Evolutionary conservation across 92 coral and sea anemone species (phyloP).

Genomic region (Palythoa heliodiscus): DNA sequence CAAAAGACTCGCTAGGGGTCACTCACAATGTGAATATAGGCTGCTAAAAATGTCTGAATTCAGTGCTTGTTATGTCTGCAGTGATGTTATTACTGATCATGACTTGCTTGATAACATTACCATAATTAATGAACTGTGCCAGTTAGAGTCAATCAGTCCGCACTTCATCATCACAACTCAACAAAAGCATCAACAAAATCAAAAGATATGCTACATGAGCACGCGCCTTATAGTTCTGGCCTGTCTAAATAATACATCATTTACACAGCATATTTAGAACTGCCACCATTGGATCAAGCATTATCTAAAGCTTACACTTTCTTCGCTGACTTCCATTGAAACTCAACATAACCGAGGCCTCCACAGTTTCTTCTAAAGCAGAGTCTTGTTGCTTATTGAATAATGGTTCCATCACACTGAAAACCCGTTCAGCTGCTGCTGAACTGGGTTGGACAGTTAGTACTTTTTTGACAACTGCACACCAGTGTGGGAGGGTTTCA

Average conservation of each 20-base stretch:
- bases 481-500: slow-evolving; percentile 53
- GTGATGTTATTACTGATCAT: slow-evolving; percentile 18
- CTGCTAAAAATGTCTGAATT: slow-evolving; percentile 31
- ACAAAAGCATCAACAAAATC: slow-evolving; percentile 33
- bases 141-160: slow-evolving; percentile 35
- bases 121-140: slow-evolving; percentile 34
- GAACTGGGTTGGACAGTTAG: slow-evolving; percentile 29
- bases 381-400: slow-evolving; percentile 45
- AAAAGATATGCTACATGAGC: not conserved
- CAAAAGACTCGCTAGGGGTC: slow-evolving; percentile 36
- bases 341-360: not conserved
- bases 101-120: slow-evolving; percentile 30
- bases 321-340: too few species aligned
- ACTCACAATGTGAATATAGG: slow-evolving; percentile 33
- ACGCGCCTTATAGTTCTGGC: too few species aligned
- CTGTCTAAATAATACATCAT: too few species aligned
- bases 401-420: slow-evolving; percentile 28
- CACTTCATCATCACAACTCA: slow-evolving; percentile 38
- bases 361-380: slow-evolving; percentile 44
- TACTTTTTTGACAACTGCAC: slow-evolving; percentile 34
- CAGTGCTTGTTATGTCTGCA: slow-evolving; percentile 35
- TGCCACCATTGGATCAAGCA: not conserved
- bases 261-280: too few species aligned
- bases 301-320: too few species aligned
- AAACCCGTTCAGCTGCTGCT: slow-evolving; percentile 32